Conservation (phyloP, 1,140 invertebrate species). For the Solenopsis fugax region DNA sequence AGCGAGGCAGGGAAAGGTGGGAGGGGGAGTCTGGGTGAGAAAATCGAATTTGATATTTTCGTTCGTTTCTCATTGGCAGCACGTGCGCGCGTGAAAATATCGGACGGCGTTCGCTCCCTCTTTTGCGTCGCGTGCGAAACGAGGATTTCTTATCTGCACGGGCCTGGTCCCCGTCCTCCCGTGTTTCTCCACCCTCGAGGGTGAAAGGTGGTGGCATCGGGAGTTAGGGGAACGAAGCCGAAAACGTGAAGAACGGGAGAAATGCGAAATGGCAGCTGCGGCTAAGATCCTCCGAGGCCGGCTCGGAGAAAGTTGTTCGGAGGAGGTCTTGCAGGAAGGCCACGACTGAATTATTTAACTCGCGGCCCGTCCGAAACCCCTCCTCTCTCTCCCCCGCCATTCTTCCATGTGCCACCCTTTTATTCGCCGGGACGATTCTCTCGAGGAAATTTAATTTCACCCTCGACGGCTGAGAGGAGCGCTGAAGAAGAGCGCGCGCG, state of each 20-base stretch:
- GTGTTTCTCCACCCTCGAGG: slow-evolving; percentile 24
- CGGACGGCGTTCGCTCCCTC: slow-evolving; percentile 21
- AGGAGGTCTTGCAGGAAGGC: slow-evolving; percentile 57
- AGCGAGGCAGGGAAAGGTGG: background rate
- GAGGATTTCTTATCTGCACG: slow-evolving; percentile 72
- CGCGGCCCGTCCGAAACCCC: slow-evolving; percentile 53
- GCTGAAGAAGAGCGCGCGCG: slow-evolving; percentile 26
- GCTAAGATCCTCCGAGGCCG: slow-evolving; percentile 30
- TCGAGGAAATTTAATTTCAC: slow-evolving; percentile 81
- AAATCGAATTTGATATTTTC: slow-evolving; percentile 80
- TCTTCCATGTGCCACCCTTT: slow-evolving; percentile 41
- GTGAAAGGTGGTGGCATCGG: slow-evolving; percentile 32
- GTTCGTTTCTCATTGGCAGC: slow-evolving; percentile 77
- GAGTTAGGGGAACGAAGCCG: slow-evolving; percentile 12
- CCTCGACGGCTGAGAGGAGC: slow-evolving; percentile 48
- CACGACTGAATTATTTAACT: slow-evolving; percentile 81
- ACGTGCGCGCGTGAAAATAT: slow-evolving; percentile 76
- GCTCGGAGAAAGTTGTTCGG: slow-evolving; percentile 65
- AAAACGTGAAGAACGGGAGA: slow-evolving; percentile 60
- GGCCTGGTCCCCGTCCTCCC: background rate
- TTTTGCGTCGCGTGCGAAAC: slow-evolving; percentile 48
- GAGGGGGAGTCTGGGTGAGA: slow-evolving; percentile 32
- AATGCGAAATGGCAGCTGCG: slow-evolving; percentile 74
- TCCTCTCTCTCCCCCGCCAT: background rate
- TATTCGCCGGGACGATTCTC: slow-evolving; percentile 51